Percentiles rank a stretch among this genome's conserved stretches.
Evolutionary conservation across 2,113 vertebrate species (phyloP).

Genomic region (Nibea coibor): DNA sequence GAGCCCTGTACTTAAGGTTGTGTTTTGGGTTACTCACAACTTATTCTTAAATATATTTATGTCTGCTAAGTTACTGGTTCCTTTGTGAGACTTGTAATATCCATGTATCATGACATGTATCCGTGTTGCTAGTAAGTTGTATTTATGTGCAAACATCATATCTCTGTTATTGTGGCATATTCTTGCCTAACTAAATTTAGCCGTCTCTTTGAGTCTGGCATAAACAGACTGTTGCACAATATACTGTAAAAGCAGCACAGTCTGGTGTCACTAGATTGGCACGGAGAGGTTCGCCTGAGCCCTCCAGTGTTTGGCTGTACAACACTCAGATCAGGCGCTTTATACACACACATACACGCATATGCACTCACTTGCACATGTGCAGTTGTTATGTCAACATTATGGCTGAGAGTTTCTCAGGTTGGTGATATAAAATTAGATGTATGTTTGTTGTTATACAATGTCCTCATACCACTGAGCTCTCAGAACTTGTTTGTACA

Average conservation of each 20-base stretch:
- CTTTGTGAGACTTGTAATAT: neutral
- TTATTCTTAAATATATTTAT: neutral
- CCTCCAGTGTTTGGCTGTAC: conserved; percentile 32
- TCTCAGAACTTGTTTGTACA: conserved; percentile 5
- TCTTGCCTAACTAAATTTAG: conserved; percentile 47
- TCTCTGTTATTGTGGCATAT: conserved; percentile 16
- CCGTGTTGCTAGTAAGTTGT: neutral
- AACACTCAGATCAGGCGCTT: conserved; percentile 23
- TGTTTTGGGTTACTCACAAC: neutral
- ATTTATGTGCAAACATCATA: conserved; percentile 19
- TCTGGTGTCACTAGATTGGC: conserved; percentile 24
- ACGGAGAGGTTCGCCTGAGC: conserved; percentile 18
- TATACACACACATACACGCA: neutral
- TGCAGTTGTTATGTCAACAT: conserved; percentile 21
- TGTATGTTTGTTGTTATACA: neutral
- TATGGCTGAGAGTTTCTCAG: neutral
- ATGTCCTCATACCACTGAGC: neutral
- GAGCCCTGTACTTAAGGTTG: neutral
- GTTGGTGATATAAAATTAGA: neutral
- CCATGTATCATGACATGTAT: neutral
- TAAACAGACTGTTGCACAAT: conserved; percentile 59
- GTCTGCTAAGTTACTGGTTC: neutral
- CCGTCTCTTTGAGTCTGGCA: conserved; percentile 12
- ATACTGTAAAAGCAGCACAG: conserved; percentile 31
- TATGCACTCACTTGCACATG: neutral